These are phyloP conservation scores for Heloderma charlesbogerti DNA, from an alignment of 2,113 vertebrate genomes.

Conservation along the genomic window DNA sequence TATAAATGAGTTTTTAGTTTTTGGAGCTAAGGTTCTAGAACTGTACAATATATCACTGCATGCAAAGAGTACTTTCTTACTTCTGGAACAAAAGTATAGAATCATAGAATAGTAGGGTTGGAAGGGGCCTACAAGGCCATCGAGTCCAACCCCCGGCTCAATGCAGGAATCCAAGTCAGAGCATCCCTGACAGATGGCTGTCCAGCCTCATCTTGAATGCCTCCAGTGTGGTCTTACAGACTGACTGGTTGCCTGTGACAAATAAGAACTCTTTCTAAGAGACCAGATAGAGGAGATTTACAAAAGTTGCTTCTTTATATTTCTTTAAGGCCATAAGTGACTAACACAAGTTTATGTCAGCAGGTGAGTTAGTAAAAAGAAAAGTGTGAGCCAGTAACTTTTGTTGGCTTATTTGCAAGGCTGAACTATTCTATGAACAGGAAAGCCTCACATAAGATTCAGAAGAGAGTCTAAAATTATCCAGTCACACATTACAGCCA, in stretches of 20 bases:
- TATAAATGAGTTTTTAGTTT: neutral
- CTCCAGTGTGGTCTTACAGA: no score
- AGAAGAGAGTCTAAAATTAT: neutral
- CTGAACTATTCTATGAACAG: neutral
- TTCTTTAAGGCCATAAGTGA: neutral
- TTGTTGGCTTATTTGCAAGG: neutral
- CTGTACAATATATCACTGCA: neutral
- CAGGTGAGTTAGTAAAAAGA: neutral
- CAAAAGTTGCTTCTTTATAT: neutral
- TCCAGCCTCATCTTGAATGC: no score
- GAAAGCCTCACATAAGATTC: neutral
- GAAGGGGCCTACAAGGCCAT: no score
- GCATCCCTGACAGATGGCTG: no score
- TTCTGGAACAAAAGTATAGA: neutral
- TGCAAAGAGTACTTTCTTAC: neutral
- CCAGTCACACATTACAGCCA: neutral
- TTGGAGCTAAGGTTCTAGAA: neutral
- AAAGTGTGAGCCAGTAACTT: neutral
- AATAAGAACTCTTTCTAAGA: neutral
- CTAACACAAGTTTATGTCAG: neutral
- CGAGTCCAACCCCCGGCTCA: no score
- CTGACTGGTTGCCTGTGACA: neutral
- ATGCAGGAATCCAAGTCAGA: no score
- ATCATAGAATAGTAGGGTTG: no score
- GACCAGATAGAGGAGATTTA: neutral